Base-by-base conservation (phyloP, 2,797 vertebrate species). In the Botia almorhae region DNA sequence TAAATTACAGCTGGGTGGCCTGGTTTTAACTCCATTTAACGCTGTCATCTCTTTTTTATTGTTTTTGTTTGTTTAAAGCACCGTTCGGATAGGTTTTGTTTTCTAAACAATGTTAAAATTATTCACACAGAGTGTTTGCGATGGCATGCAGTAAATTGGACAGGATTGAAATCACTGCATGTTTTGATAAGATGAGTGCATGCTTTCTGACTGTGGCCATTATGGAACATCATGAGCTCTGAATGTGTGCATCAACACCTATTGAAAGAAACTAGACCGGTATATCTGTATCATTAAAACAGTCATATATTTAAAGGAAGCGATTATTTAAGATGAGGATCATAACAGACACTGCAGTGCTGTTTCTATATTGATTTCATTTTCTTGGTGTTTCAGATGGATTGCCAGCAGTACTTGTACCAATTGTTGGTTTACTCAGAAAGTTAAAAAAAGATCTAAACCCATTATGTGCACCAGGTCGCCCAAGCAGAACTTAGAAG, bases 11-110 rank as follows among this genome's bases (percentile, higher is more conserved):
- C 36, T 53, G 60, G 65, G 64, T 19, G 39, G 63, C 69, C 75
- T 53, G 11, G 69, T 81, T 53, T 43, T 77, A 74, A 16, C 26
- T 70, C 21, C 16, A 64, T 75, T 83, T 75, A 74, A 50, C 36
- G 26, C 81, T 48, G 50, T 71, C 64, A 58, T 74, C 6, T 17
- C 10, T 10, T 74, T 21, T 39, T 21, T 53, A 16, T 69, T 69
- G 3, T n/a, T 56, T 58, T 48, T 12, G 43, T 61, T 29, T n/a
- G 7, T 63, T 39, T 58, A 51, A 65, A 65, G 21, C 58, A 10
- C 4, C 7, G 6, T 67, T 74, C n/a, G 16, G 53, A 51, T 33
- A 5, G 58, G 26, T 36, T 69, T 69, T 13, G 58, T 26, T 60
- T 58, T 58, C 12, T 10, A 14, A 23, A 10, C 21, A 19, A 21